phyloP scores from a whole-genome alignment of 1,140 invertebrate genomes.

The Drepana arcuata region DNA sequence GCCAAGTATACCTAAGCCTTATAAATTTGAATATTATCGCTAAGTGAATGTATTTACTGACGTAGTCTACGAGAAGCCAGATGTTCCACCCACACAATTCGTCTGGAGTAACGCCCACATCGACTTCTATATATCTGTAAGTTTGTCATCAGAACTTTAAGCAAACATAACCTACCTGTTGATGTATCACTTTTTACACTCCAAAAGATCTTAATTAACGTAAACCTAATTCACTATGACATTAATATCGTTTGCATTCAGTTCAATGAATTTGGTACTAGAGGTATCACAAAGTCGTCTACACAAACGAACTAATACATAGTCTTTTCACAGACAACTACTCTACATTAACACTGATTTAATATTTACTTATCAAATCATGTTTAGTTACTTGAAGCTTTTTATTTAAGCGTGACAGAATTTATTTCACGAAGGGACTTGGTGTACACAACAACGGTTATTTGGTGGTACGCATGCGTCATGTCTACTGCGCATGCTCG shows the following conservation, averaged over 20 bases:
- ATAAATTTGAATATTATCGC: background rate
- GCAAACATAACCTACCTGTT: constrained; percentile 50
- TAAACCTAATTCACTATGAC: no score
- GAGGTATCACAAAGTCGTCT: background rate
- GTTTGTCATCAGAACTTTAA: constrained; percentile 24
- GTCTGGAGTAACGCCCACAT: constrained; percentile 57
- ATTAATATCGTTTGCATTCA: no score
- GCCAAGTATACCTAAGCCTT: no score
- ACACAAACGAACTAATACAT: background rate
- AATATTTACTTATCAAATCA: background rate
- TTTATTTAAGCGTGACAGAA: constrained; percentile 44
- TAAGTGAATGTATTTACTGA: constrained; percentile 26
- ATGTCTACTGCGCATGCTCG: constrained; percentile 33
- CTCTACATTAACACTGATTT: no score
- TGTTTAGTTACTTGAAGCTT: constrained; percentile 8
- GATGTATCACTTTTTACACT: constrained; percentile 27
- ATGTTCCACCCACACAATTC: constrained; percentile 41
- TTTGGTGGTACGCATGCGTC: constrained; percentile 34
- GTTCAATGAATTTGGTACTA: no score
- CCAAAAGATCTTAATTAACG: constrained; percentile 7
- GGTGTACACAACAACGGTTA: constrained; percentile 36
- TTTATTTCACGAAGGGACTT: constrained; percentile 28
- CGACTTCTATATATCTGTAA: constrained; percentile 20
- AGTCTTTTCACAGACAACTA: no score
- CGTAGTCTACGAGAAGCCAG: constrained; percentile 29